phyloP scores from a whole-genome alignment of 2,888 invertebrate species.

The Pandemis corylana region DNA sequence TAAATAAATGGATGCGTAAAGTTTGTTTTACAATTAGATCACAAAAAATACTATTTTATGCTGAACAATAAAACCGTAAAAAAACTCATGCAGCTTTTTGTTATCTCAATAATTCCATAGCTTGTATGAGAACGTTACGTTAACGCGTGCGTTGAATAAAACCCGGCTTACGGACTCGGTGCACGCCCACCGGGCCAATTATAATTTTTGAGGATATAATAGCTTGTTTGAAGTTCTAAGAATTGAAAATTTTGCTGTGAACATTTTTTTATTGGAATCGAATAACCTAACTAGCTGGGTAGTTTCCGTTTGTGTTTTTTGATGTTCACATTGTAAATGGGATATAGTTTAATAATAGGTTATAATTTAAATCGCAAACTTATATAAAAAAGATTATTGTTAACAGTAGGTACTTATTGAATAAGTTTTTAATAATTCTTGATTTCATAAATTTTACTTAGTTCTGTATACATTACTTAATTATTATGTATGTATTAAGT shows the following conservation, averaged over 20 bases:
- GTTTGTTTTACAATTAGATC: too few species aligned
- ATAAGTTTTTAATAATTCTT: too few species aligned
- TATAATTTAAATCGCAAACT: too few species aligned
- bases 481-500: too few species aligned
- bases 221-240: constrained; percentile 49
- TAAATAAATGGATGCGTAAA: too few species aligned
- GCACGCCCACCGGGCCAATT: constrained; percentile 56
- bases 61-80: background rate
- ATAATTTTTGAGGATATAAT: constrained; percentile 51
- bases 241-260: constrained; percentile 20
- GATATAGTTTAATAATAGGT: too few species aligned
- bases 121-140: constrained; percentile 13
- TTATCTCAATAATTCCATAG: background rate
- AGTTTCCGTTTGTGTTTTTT: background rate
- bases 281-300: constrained; percentile 5
- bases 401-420: too few species aligned
- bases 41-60: too few species aligned
- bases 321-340: too few species aligned
- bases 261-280: constrained; percentile 17
- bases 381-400: too few species aligned
- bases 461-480: too few species aligned
- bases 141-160: constrained; percentile 46
- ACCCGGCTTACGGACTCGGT: constrained; percentile 34
- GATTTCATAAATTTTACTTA: too few species aligned
- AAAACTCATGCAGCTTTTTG: constrained; percentile 1